Conservation (phyloP, 92 coral and sea anemone species). For the Phenganax stokvisi region DNA sequence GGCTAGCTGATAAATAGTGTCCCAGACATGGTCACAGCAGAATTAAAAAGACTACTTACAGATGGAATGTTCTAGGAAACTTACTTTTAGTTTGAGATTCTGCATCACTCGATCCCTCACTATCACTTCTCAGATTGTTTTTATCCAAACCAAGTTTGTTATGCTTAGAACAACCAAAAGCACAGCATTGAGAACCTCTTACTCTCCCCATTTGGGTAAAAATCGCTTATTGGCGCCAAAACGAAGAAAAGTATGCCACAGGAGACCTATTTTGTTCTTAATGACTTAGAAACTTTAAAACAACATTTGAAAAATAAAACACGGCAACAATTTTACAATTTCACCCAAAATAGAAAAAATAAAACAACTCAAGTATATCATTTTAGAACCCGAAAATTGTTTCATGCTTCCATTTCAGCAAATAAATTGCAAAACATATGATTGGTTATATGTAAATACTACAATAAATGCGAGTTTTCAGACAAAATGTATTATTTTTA, state of each 20-base stretch:
- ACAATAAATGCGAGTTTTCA: too few species aligned
- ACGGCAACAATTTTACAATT: too few species aligned
- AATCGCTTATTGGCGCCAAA: background rate
- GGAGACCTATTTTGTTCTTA: too few species aligned
- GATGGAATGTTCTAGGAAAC: background rate
- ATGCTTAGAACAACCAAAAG: slow-evolving; percentile 1
- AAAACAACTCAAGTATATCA: too few species aligned
- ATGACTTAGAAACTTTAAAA: too few species aligned
- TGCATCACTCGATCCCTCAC: background rate
- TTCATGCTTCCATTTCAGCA: too few species aligned
- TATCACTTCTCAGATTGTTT: background rate
- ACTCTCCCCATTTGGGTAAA: background rate
- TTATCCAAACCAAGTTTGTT: background rate
- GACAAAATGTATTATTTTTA: background rate
- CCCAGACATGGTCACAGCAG: background rate
- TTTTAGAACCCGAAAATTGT: too few species aligned
- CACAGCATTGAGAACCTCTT: slow-evolving; percentile 11
- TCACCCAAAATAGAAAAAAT: too few species aligned
- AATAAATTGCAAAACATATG: too few species aligned
- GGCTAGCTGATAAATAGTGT: too few species aligned
- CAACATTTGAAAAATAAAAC: too few species aligned
- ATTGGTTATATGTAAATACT: too few species aligned
- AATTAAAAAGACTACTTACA: background rate
- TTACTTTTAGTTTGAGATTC: background rate
- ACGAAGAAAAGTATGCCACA: background rate